Evolutionary conservation across 2,113 vertebrate genomes (phyloP).

Genomic region (Fulmarus glacialis): DNA sequence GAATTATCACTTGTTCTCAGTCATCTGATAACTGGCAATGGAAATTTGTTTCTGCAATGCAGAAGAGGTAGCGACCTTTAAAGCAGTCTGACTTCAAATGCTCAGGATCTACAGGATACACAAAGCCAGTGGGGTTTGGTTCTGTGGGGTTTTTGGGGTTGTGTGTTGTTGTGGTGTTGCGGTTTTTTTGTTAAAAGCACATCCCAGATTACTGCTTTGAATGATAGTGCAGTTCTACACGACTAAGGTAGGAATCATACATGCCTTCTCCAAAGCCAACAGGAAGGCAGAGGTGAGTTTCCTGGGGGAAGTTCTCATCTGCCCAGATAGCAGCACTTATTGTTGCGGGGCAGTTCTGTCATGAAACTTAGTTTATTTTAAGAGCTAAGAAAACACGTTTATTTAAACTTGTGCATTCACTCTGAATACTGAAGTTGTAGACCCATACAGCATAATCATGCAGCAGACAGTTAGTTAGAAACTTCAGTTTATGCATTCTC

Average conservation of each 20-base stretch:
- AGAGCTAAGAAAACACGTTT: not conserved
- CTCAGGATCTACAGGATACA: not conserved
- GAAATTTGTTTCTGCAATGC: not conserved
- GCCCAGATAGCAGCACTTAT: not conserved
- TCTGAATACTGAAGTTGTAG: not conserved
- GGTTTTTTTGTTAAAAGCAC: not conserved
- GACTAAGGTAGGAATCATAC: not conserved
- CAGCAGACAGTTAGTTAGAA: not conserved
- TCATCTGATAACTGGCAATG: not conserved
- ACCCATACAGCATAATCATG: not conserved
- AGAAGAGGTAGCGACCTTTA: not conserved
- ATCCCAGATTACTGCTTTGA: not conserved
- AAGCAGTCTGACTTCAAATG: not conserved
- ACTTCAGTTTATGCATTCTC: not conserved
- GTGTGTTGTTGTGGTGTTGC: not conserved
- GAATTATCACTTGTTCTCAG: not conserved
- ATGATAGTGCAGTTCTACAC: not conserved
- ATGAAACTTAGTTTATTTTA: not conserved
- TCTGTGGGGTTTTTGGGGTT: not conserved
- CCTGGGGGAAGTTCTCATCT: not conserved
- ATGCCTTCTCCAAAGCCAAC: not conserved
- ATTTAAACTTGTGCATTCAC: not conserved
- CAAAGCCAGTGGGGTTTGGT: not conserved
- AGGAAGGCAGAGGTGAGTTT: not conserved
- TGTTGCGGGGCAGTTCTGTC: not conserved